A percentile compares a stretch with the other conserved stretches of the same genome.
Evolutionary conservation across 2,797 vertebrate species (phyloP).

Genomic region (Borostomias antarcticus): DNA sequence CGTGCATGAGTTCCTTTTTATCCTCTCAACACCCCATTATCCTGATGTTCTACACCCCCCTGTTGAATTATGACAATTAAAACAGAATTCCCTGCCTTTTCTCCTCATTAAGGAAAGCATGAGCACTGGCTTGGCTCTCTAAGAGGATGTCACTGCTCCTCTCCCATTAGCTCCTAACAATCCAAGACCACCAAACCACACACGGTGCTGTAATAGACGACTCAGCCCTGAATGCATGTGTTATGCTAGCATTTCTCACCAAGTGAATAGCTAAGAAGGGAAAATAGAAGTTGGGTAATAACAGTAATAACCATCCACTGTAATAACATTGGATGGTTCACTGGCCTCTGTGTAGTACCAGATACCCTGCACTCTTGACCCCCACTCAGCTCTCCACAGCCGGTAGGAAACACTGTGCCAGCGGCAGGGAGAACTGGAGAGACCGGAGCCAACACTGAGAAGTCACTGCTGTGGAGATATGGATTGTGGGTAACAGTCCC

Average conservation of each 20-base stretch:
- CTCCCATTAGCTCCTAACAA: constrained; percentile 43
- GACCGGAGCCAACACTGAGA: constrained; percentile 42
- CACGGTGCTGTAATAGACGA: constrained; percentile 21
- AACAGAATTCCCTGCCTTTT: constrained; percentile 29
- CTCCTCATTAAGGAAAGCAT: constrained; percentile 37
- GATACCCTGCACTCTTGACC: no score
- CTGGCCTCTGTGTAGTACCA: constrained; percentile 6
- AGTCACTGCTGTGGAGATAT: constrained; percentile 28
- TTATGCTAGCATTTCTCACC: constrained; percentile 28
- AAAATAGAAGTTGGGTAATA: constrained; percentile 18
- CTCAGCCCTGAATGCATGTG: constrained; percentile 34
- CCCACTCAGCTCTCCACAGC: no score
- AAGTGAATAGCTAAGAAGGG: constrained; percentile 31
- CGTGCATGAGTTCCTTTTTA: neutral
- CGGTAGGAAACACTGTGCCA: no score
- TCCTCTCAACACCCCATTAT: constrained; percentile 1
- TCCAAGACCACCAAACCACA: constrained; percentile 28
- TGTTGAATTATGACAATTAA: constrained; percentile 49
- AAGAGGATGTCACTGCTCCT: constrained; percentile 47
- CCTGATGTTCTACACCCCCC: neutral
- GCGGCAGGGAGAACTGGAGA: no score
- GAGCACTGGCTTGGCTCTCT: constrained; percentile 23
- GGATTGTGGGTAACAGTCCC: constrained; percentile 24
- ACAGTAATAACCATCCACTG: no score
- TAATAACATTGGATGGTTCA: no score